Base-by-base conservation (phyloP, 2,113 vertebrate genomes). In the Piprites chloris region DNA sequence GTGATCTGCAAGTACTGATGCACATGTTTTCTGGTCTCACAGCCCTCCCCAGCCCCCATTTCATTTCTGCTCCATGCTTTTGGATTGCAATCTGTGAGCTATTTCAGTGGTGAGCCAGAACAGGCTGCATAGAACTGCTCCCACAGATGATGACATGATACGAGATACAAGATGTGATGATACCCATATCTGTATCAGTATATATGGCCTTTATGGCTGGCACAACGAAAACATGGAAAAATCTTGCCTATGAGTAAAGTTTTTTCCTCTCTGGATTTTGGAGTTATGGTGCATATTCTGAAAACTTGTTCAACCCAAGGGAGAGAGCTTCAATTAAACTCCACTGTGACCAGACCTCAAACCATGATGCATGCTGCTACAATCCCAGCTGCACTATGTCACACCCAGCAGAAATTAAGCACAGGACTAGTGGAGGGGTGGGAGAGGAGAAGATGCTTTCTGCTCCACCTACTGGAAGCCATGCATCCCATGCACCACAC, bases 321-420 rank as follows among this genome's bases (percentile, higher is more conserved):
- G 28, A 96, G 76, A 86, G 53, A 81, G 15, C 23, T 80, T 94
- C 69, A 77, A 27, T 89, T 91, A 79, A 92, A 68, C 30, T 66
- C 30, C 35, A 62, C 30, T 6, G 1, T 47, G 75, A 50, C 37
- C 41, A 67, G 58, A 83, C 55, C 72, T 88, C 90, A 95, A 61
- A 91, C 52, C 33, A 44, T 18, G 39, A 41, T 49, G 71, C 22
- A 67, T 6, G 12, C 65, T 47, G 44, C 32, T 84, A 30, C 85
- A 53, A 30, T 14, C 66, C 42, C 1, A 4, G 32, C 23, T 83
- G 47, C 1, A 3, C 47, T 52, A 33, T 74, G 52, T 86, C 87
- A 86, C 85, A 89, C 15, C 9, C n/a, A 85, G 33, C 16, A 58
- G 0, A 17, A 33, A 19, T 44, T 37, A 78, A 87, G 73, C 41